These are phyloP conservation scores for Tetragonisca angustula DNA, from an alignment of 2,888 invertebrate genomes.

Conservation along the genomic window DNA sequence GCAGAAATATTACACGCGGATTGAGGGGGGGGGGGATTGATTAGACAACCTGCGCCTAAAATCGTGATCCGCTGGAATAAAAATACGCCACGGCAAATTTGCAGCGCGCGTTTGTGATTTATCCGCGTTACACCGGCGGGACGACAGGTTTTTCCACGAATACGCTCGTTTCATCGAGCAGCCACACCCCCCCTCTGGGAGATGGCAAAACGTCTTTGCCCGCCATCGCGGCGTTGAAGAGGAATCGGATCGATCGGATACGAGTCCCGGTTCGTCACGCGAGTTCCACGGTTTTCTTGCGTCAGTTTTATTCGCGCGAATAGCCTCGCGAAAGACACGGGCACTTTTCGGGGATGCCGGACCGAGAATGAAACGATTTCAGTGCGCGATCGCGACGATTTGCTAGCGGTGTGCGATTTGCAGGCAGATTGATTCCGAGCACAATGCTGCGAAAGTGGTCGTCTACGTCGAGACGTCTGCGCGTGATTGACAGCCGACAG, in stretches of 20 bases:
- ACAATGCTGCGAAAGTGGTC: slow-evolving; percentile 76
- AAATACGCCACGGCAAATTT: slow-evolving; percentile 54
- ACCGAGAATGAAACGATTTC: slow-evolving; percentile 22
- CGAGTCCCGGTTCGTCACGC: neutral
- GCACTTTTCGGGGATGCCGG: no score
- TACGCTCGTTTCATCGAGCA: slow-evolving; percentile 1
- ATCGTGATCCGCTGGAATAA: slow-evolving; percentile 54
- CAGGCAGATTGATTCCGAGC: slow-evolving; percentile 65
- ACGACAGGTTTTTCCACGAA: slow-evolving; percentile 27
- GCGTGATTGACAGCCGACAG: slow-evolving; percentile 80
- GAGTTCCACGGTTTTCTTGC: neutral
- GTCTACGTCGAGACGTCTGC: slow-evolving; percentile 75
- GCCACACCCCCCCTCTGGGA: no score
- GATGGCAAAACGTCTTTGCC: neutral
- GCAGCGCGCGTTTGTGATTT: slow-evolving; percentile 48
- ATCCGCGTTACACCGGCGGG: slow-evolving; percentile 21
- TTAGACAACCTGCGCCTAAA: slow-evolving; percentile 57
- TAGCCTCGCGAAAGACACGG: no score
- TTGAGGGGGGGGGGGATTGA: slow-evolving; percentile 52
- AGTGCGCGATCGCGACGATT: slow-evolving; percentile 29
- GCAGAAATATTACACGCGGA: slow-evolving; percentile 66
- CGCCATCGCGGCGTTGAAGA: neutral
- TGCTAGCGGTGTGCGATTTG: slow-evolving; percentile 32
- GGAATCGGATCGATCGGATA: neutral
- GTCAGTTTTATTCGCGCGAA: neutral